Percentiles rank a stretch among this genome's conserved stretches.
Conservation (phyloP, 23 tunicate species). For the Halocynthia aurantium region DNA sequence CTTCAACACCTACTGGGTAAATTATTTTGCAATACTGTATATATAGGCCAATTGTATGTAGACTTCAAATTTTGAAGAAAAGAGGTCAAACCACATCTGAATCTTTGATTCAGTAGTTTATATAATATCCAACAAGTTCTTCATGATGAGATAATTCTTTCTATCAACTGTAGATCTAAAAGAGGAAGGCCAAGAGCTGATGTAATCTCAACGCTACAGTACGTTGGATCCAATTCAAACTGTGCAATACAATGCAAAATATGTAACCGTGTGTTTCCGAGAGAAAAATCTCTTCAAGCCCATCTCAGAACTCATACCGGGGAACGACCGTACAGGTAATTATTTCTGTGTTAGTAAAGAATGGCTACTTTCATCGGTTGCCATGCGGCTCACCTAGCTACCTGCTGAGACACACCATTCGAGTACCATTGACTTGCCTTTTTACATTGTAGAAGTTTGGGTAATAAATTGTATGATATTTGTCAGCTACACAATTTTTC, state of each 20-base stretch:
- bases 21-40: too few relatives aligned
- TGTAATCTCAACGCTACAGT: conserved; percentile 70
- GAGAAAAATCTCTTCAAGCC: conserved; percentile 87
- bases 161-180: conserved; percentile 48
- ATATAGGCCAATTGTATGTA: too few relatives aligned
- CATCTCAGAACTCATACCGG: conserved; percentile 88
- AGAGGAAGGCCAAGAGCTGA: conserved; percentile 89
- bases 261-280: conserved; percentile 80
- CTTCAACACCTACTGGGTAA: too few relatives aligned
- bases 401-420: too few relatives aligned
- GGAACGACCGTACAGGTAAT: conserved; percentile 84
- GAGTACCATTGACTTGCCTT: too few relatives aligned
- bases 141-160: not conserved
- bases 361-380: too few relatives aligned
- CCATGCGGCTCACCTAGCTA: too few relatives aligned
- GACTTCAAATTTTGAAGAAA: too few relatives aligned
- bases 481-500: too few relatives aligned
- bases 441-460: too few relatives aligned
- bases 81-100: not conserved
- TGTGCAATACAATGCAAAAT: conserved; percentile 75
- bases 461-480: too few relatives aligned
- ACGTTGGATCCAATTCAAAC: conserved; percentile 77
- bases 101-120: not conserved
- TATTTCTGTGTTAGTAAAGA: too few relatives aligned
- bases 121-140: not conserved